A percentile compares a stretch with the other conserved stretches of the same genome.
Evolutionary conservation across 2,888 invertebrate species (phyloP).

Genomic region (Esperia sulphurella): DNA sequence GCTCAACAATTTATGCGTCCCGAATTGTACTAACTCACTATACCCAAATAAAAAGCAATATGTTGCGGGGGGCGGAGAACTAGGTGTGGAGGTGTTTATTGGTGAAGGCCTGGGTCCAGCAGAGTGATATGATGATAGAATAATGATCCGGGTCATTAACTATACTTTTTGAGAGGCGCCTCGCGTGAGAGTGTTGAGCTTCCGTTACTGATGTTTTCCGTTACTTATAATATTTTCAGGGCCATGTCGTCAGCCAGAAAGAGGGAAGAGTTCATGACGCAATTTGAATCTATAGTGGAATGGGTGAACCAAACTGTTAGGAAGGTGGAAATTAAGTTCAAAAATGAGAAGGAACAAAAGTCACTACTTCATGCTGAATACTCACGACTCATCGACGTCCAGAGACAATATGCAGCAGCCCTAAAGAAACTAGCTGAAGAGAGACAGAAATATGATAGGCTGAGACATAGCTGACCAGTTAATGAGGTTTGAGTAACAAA

Average conservation of each 20-base stretch:
- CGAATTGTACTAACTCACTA: too few relatives aligned
- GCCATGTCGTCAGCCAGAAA: slow-evolving; percentile 90
- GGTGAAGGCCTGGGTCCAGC: too few relatives aligned
- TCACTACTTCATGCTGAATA: slow-evolving; percentile 54
- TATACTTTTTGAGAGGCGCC: too few relatives aligned
- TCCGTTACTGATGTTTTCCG: too few relatives aligned
- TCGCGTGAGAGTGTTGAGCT: too few relatives aligned
- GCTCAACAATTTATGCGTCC: too few relatives aligned
- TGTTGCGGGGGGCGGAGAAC: too few relatives aligned
- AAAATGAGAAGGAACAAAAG: slow-evolving; percentile 57
- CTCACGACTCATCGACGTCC: slow-evolving; percentile 62
- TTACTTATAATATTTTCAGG: slow-evolving; percentile 57
- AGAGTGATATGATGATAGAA: too few relatives aligned
- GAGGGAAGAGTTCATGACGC: slow-evolving; percentile 93
- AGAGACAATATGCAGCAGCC: slow-evolving; percentile 67
- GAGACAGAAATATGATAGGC: slow-evolving; percentile 43
- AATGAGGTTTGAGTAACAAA: neutral
- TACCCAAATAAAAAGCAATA: too few relatives aligned
- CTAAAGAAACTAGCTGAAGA: slow-evolving; percentile 61
- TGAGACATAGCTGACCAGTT: slow-evolving; percentile 9
- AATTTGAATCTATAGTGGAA: slow-evolving; percentile 93
- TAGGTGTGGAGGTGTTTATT: too few relatives aligned
- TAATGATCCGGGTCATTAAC: too few relatives aligned
- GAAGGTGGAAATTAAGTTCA: slow-evolving; percentile 83
- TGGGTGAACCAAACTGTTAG: slow-evolving; percentile 92